Evolutionary conservation across 2,113 vertebrate species (phyloP), one percentile per base, ranked within the genome.

Genomic region (Scartelaos histophorus): DNA sequence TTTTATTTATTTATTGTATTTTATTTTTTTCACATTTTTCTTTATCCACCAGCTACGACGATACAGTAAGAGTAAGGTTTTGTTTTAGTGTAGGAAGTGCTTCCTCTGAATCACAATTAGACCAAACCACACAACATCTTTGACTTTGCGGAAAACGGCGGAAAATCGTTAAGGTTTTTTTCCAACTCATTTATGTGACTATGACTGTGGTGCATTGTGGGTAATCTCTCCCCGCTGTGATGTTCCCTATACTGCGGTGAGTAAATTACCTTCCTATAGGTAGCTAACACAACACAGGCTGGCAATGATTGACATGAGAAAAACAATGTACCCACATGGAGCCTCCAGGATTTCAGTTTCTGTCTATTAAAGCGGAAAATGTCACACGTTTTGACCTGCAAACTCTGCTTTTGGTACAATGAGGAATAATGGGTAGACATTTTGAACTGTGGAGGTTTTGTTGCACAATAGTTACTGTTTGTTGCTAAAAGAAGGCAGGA

Each of bases 161-260:
- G 74, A 76, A 76, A 56, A 77, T 25, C 5, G n/a, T 24, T 58
- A 61, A n/a, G 66, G 74, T 43, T 70, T 84, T 68, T 43, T 43
- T 10, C 1, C 74, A 3, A 0, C 74, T 81, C 67, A 75, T 88
- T 60, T 78, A 45, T 76, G 58, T 77, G 76, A 73, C 75, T 74
- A 74, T 60, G 75, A 74, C 47, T 25, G 66, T 54, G 54, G 49
- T 54, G 65, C 79, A 81, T 80, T 16, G 73, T 68, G 67, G 74
- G 65, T 72, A 78, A 76, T 73, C 68, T 34, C 56, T n/a, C 3
- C 62, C 54, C 25, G 17, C 74, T 67, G 71, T 73, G 73, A 75
- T 25, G 69, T 56, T 49, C 49, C 65, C 12, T 69, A 45, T 21
- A 12, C 21, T 38, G 3, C 68, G 49, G 60, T 56, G 66, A 64